Evolutionary conservation across 2,113 vertebrate species (phyloP), one percentile per base, ranked within the genome.

Genomic region (Pseudopipra pipra): DNA sequence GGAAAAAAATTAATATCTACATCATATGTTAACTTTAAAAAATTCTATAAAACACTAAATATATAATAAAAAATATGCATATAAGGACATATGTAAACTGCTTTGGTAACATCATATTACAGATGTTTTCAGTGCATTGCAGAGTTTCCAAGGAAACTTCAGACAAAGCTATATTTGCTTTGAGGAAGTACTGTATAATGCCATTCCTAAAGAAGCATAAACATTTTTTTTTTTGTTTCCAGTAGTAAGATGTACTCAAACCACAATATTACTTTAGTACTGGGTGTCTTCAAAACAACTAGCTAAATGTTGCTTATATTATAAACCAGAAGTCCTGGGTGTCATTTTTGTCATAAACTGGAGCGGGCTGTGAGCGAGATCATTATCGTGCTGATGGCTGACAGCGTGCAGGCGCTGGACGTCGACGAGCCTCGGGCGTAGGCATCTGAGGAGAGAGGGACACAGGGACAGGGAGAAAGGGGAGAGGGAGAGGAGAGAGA

Each of bases 1-100:
- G 97, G 96, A 97, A 97, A 97, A 98, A 97, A 98, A 98, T 96
- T 55, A 98, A 98, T 98, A 98, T 98, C 98, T 98, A 98, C 98
- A 98, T 98, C 96, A 93, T 97, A 97, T 98, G 98, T 98, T 98
- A 97, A 98, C 98, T 98, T 98, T 98, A 98, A 98, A 98, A 98
- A 98, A 98, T 98, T 98, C 98, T 99, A 99, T 98, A 99, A 99
- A 99, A 99, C 99, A 98, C 99, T 99, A 98, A 98, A 98, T 98
- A 98, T 99, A 98, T 98, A 98, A 99, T 99, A 99, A 99, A 99
- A 99, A 99, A 99, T 98, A 99, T 99, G 99, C 99, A 99, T 99
- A 99, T 99, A 99, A 99, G 98, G 99, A 98, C 98, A 98, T 98
- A 98, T 99, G 98, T 99, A 99, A 99, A 99, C 99, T 99, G 99